Percentiles rank a stretch among this genome's conserved stretches.
Evolutionary conservation across 2,888 invertebrate genomes (phyloP).

Genomic region (Dasypogon diadema): DNA sequence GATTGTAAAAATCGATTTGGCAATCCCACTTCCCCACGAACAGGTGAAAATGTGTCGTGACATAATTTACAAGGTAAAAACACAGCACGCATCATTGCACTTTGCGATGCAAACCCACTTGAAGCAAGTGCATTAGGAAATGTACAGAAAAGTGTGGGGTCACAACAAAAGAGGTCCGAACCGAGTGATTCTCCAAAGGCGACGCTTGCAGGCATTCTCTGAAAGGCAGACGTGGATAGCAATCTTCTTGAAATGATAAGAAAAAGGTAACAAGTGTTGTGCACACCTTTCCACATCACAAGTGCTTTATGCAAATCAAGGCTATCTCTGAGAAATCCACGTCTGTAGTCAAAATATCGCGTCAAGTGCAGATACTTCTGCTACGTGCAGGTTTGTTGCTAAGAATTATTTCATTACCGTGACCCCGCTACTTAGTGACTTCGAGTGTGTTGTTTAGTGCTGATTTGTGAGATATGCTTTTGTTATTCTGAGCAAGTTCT

Average conservation of each 20-base stretch:
- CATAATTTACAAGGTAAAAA: neutral
- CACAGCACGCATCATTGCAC: neutral
- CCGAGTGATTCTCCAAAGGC: too few relatives aligned
- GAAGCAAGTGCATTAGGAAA: neutral
- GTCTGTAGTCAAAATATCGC: neutral
- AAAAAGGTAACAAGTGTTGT: constrained; percentile 10
- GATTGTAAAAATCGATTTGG: constrained; percentile 12
- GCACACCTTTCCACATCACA: neutral
- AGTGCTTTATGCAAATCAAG: neutral
- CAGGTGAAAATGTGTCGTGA: constrained; percentile 7
- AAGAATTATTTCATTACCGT: constrained; percentile 20
- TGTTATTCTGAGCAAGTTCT: neutral
- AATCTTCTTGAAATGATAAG: constrained; percentile 21
- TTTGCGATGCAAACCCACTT: neutral
- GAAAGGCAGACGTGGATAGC: neutral
- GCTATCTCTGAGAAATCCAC: neutral
- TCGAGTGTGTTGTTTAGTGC: constrained; percentile 1
- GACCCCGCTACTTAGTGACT: constrained; percentile 12
- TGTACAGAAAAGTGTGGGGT: too few relatives aligned
- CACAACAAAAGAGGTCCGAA: too few relatives aligned
- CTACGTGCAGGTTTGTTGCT: constrained; percentile 7
- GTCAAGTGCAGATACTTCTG: neutral
- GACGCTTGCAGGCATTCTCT: too few relatives aligned
- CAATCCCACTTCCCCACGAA: neutral
- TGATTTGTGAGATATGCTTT: neutral